These are phyloP conservation scores for Lasioglossum villosulum DNA, from an alignment of 2,888 invertebrate species.

Conservation along the genomic window DNA sequence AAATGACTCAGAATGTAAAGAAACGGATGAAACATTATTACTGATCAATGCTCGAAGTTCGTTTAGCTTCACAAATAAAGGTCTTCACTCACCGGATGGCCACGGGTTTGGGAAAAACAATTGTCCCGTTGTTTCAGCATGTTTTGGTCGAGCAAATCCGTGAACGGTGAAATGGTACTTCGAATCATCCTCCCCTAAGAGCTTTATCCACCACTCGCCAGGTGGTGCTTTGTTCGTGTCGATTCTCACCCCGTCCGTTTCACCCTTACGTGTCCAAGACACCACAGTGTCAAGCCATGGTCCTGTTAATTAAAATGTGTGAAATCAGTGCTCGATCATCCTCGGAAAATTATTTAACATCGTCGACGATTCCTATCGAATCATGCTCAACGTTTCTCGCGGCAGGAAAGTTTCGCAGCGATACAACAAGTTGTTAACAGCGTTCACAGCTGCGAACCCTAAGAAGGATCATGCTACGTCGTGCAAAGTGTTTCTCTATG, in stretches of 20 bases:
- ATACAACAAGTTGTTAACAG: background rate
- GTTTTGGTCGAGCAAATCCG: background rate
- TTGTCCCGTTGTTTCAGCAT: background rate
- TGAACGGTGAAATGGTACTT: slow-evolving; percentile 67
- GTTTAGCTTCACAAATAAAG: background rate
- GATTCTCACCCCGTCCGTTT: slow-evolving; percentile 68
- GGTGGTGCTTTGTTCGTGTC: slow-evolving; percentile 75
- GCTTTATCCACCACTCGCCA: slow-evolving; percentile 74
- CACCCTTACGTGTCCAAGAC: slow-evolving; percentile 68
- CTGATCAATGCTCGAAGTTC: background rate
- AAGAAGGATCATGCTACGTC: background rate
- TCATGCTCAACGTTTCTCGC: background rate
- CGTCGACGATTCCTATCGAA: background rate
- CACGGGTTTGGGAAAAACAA: background rate
- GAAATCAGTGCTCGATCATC: background rate
- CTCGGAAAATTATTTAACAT: background rate
- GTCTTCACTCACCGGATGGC: slow-evolving; percentile 33
- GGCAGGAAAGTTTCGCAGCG: background rate
- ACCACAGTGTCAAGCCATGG: slow-evolving; percentile 59
- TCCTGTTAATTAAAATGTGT: slow-evolving; percentile 33
- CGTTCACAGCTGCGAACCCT: background rate
- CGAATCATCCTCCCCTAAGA: slow-evolving; percentile 69
- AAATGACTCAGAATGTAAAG: background rate
- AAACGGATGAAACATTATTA: background rate
- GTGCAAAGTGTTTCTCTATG: background rate